phyloP scores from a whole-genome alignment of 1,140 invertebrate species.

The Marisa cornuarietis region DNA sequence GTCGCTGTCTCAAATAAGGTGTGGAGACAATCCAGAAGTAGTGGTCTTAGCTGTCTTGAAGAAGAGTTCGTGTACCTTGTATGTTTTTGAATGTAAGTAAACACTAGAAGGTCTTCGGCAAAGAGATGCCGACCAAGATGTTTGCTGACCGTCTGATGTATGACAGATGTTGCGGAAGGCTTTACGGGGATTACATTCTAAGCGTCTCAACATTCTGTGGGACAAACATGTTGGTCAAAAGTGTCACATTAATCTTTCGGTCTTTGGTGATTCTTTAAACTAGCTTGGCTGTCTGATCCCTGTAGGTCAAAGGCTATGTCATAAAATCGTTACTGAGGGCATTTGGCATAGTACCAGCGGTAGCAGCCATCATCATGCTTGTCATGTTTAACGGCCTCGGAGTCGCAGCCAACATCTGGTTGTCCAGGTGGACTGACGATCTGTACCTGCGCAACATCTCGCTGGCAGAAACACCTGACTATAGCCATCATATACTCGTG shows the following conservation, averaged over 20 bases:
- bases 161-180: no score
- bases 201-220: no score
- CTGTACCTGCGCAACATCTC: constrained; percentile 19
- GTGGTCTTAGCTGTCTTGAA: no score
- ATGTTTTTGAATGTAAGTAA: no score
- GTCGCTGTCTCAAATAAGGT: background rate
- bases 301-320: constrained; percentile 82
- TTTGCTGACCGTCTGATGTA: no score
- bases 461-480: constrained; percentile 5
- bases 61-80: no score
- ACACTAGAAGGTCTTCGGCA: no score
- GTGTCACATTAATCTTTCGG: no score
- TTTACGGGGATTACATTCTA: no score
- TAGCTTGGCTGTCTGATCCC: background rate
- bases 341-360: constrained; percentile 79
- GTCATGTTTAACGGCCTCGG: constrained; percentile 71
- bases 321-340: constrained; percentile 88
- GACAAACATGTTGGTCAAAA: no score
- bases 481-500: constrained; percentile 10
- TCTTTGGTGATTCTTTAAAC: background rate
- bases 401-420: constrained; percentile 26
- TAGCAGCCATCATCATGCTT: constrained; percentile 82
- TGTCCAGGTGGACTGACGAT: constrained; percentile 36
- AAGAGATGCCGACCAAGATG: no score
- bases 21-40: no score